Evolutionary conservation across 2,113 vertebrate genomes (phyloP).

Genomic region (Archocentrus centrarchus): DNA sequence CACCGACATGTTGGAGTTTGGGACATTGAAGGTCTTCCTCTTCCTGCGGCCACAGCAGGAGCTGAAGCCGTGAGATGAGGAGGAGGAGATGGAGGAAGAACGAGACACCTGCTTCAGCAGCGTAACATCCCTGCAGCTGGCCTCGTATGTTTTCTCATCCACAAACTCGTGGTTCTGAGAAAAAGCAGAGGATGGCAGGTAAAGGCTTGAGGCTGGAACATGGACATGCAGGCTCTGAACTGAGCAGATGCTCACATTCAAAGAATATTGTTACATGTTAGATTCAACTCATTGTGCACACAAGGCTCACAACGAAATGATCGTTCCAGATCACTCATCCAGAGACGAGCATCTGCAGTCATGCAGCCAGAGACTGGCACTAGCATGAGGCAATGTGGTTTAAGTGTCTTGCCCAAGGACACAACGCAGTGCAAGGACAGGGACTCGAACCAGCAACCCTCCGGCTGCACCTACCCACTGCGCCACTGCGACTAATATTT

Average conservation of each 20-base stretch:
- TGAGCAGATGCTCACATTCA: neutral
- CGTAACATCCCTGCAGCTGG: slow-evolving; percentile 87
- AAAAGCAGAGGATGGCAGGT: neutral
- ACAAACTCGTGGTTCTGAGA: slow-evolving; percentile 92
- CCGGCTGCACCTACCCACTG: no score
- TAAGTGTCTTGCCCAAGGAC: no score
- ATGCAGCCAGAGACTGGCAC: no score
- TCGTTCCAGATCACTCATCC: no score
- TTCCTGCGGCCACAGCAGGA: slow-evolving; percentile 90
- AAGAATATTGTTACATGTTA: neutral
- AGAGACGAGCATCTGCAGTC: no score
- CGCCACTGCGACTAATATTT: no score
- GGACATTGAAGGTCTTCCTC: slow-evolving; percentile 90
- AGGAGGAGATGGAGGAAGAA: slow-evolving; percentile 87
- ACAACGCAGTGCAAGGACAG: no score
- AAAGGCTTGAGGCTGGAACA: neutral
- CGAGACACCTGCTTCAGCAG: slow-evolving; percentile 86
- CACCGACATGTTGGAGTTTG: slow-evolving; percentile 82
- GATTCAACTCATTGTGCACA: no score
- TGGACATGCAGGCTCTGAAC: neutral
- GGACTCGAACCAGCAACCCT: no score
- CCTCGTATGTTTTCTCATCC: slow-evolving; percentile 90
- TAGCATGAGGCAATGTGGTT: no score
- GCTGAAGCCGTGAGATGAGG: slow-evolving; percentile 84
- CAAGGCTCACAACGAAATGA: no score